Evolutionary conservation across 1,140 invertebrate species (phyloP).

Genomic region (Sycobia sp.): DNA sequence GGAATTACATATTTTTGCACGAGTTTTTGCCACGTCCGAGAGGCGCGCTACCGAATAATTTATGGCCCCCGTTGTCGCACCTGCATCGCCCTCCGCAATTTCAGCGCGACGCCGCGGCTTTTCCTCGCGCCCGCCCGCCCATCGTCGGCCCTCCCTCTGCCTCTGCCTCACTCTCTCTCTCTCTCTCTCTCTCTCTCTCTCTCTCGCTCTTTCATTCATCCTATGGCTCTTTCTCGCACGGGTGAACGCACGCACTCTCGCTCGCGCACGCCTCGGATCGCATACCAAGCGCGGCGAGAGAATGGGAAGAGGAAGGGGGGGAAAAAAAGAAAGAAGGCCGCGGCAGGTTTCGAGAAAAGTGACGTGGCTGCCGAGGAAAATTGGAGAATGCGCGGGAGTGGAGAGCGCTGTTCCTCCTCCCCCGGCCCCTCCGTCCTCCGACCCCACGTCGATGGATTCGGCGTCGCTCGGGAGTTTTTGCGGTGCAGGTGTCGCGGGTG

Average conservation of each 20-base stretch:
- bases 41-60: constrained; percentile 27
- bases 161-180: background rate
- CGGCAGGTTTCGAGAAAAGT: too few relatives aligned
- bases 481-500: constrained; percentile 37
- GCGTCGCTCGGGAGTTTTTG: constrained; percentile 12
- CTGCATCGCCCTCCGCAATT: constrained; percentile 18
- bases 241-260: background rate
- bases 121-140: too few relatives aligned
- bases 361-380: constrained; percentile 1
- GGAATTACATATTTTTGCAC: constrained; percentile 19
- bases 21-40: background rate
- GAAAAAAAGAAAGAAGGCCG: too few relatives aligned
- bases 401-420: too few relatives aligned
- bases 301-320: background rate
- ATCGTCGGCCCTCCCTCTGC: too few relatives aligned
- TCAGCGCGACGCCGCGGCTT: constrained; percentile 3
- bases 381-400: background rate
- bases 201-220: too few relatives aligned
- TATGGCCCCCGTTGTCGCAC: constrained; percentile 24
- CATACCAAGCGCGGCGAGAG: background rate
- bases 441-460: too few relatives aligned
- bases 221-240: too few relatives aligned
- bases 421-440: too few relatives aligned
- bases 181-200: too few relatives aligned
- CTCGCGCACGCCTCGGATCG: background rate